These are phyloP conservation scores for Leuctra nigra DNA, from an alignment of 2,888 invertebrate species.

Conservation along the genomic window DNA sequence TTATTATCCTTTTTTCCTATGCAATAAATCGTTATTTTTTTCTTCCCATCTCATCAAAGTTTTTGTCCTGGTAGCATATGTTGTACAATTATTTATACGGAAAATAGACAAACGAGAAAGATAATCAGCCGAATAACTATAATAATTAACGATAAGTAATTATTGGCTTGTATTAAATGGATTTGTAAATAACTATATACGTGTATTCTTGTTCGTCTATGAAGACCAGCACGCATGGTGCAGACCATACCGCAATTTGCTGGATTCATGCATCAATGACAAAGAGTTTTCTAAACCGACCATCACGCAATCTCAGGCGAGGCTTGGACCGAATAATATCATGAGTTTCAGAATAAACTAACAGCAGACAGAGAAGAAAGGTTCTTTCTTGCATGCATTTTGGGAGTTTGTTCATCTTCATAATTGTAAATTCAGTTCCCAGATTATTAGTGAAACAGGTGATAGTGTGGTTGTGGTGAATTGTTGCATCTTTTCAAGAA, in stretches of 20 bases:
- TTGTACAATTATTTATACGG: neutral
- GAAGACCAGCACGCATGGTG: neutral
- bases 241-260: neutral
- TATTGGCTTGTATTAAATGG: neutral
- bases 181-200: neutral
- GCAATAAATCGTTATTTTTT: no score
- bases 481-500: no score
- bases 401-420: no score
- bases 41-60: no score
- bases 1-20: no score
- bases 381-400: no score
- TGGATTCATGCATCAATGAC: neutral
- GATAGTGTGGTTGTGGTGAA: slow-evolving; percentile 6
- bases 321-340: no score
- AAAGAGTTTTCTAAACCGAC: neutral
- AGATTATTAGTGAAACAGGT: slow-evolving; percentile 12
- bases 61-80: no score
- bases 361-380: no score
- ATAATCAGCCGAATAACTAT: slow-evolving; percentile 14
- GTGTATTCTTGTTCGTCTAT: neutral
- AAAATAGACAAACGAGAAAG: slow-evolving; percentile 8
- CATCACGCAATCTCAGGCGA: slow-evolving; percentile 3
- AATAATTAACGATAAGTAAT: slow-evolving; percentile 8
- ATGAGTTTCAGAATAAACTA: no score
- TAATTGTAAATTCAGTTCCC: slow-evolving; percentile 4